phyloP scores from a whole-genome alignment of 2,113 vertebrate genomes.

The Macquaria australasica region DNA sequence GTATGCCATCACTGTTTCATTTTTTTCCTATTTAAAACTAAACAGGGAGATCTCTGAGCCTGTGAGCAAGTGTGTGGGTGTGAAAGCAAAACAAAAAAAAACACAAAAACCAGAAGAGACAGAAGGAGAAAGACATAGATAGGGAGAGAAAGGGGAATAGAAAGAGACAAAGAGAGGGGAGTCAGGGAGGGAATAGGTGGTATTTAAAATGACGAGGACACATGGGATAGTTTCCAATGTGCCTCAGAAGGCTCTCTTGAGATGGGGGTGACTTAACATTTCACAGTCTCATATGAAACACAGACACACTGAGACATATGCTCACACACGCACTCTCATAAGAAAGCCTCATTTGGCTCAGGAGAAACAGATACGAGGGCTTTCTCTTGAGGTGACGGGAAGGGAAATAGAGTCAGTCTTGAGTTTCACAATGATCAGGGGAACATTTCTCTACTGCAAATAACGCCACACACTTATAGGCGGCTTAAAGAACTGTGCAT shows the following conservation, averaged over 20 bases:
- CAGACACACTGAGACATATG: conserved; percentile 16
- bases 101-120: too few species aligned
- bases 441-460: conserved; percentile 48
- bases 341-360: conserved; percentile 49
- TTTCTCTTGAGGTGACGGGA: conserved; percentile 54
- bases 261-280: conserved; percentile 67
- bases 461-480: conserved; percentile 19
- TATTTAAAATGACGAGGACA: conserved; percentile 74
- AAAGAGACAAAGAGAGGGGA: conserved; percentile 59
- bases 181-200: conserved; percentile 59
- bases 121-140: conserved; percentile 23
- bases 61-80: conserved; percentile 54
- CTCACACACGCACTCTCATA: conserved; percentile 29
- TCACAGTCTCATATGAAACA: conserved; percentile 57
- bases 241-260: conserved; percentile 57
- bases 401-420: conserved; percentile 50
- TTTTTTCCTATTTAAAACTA: conserved; percentile 55
- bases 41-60: conserved; percentile 59
- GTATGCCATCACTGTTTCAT: conserved; percentile 9
- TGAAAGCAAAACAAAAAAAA: conserved; percentile 35
- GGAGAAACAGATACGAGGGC: conserved; percentile 49
- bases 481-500: conserved; percentile 10
- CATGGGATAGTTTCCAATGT: conserved; percentile 64
- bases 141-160: conserved; percentile 25
- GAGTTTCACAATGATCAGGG: conserved; percentile 62